Percentiles rank a stretch among this genome's conserved stretches.
Conservation (phyloP, 2,113 vertebrate species). For the Chaenocephalus aceratus region DNA sequence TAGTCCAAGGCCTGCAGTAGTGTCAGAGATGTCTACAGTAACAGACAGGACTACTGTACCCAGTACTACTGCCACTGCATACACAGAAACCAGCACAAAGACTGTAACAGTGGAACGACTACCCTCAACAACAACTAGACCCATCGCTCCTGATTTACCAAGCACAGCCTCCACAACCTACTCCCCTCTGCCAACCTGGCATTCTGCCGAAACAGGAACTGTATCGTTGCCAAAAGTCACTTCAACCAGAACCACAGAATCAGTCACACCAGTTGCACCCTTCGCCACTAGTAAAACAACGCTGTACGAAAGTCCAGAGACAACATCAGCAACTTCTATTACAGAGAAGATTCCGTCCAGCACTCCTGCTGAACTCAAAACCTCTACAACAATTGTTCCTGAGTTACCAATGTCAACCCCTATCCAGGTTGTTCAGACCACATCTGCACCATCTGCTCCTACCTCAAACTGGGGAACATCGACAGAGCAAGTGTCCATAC, state of each 20-base stretch:
- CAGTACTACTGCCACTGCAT: conserved; percentile 18
- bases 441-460: conserved; percentile 54
- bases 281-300: conserved; percentile 68
- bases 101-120: conserved; percentile 38
- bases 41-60: conserved; percentile 53
- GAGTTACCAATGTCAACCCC: conserved; percentile 25
- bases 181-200: conserved; percentile 1
- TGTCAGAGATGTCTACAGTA: conserved; percentile 36
- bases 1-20: conserved; percentile 30
- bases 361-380: conserved; percentile 35
- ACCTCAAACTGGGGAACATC: conserved; percentile 65
- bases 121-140: conserved; percentile 34
- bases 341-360: conserved; percentile 50
- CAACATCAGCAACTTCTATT: conserved; percentile 28
- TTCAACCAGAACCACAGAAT: conserved; percentile 54
- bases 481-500: conserved; percentile 62
- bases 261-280: conserved; percentile 39
- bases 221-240: conserved; percentile 24
- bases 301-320: conserved; percentile 31
- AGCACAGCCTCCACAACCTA: conserved; percentile 57
- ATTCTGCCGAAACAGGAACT: conserved; percentile 45
- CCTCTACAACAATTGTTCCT: conserved; percentile 44
- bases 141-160: conserved; percentile 30
- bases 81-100: conserved; percentile 49
- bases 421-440: conserved; percentile 31